phyloP scores from a whole-genome alignment of 2,888 invertebrate species.

The Crossocerus cetratus region DNA sequence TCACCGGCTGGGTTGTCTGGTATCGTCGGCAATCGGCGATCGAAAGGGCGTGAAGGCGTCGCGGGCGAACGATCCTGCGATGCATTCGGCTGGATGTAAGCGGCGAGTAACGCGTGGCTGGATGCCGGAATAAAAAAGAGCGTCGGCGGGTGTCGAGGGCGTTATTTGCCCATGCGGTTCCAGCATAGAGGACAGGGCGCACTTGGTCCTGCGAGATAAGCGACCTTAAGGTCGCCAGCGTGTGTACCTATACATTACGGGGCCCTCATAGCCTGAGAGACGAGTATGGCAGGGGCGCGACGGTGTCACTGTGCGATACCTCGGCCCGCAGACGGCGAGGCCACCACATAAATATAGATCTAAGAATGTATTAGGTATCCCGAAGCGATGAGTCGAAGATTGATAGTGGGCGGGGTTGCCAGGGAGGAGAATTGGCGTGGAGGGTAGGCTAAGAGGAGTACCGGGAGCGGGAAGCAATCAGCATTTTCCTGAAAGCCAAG shows the following conservation, averaged over 20 bases:
- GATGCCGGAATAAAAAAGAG: no score
- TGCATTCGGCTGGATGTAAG: no score
- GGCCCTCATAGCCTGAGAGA: neutral
- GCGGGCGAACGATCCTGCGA: no score
- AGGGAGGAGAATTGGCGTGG: conserved; percentile 24
- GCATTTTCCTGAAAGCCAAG: conserved; percentile 66
- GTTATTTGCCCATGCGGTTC: conserved; percentile 1
- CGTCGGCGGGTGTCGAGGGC: no score
- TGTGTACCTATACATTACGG: neutral
- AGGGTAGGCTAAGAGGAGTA: conserved; percentile 3
- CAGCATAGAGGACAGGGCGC: neutral
- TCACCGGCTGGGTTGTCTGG: no score
- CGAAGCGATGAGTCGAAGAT: conserved; percentile 47
- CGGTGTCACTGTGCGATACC: neutral
- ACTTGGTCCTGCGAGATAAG: conserved; percentile 38
- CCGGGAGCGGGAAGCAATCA: conserved; percentile 62
- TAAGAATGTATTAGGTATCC: neutral
- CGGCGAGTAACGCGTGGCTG: no score
- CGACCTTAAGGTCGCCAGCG: neutral
- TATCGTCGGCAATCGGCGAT: no score
- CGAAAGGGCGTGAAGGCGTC: no score
- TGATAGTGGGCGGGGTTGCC: conserved; percentile 37
- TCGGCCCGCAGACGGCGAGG: conserved; percentile 7
- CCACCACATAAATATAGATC: conserved; percentile 9
- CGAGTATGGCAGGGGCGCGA: no score